phyloP scores from a whole-genome alignment of 2,113 vertebrate species.

The Tretioscincus oriximinensis region DNA sequence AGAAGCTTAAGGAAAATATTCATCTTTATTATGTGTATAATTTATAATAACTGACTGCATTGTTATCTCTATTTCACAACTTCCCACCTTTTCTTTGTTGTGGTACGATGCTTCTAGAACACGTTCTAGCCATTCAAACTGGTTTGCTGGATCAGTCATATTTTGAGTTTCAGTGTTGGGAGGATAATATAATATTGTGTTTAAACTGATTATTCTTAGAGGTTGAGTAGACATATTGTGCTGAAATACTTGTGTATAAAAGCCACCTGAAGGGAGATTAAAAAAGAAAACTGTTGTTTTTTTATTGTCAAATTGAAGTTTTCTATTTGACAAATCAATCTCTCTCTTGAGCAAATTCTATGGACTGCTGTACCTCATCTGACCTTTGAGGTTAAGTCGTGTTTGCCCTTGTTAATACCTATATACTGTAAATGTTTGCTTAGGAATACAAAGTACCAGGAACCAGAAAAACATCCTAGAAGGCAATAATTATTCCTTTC shows the following conservation, averaged over 20 bases:
- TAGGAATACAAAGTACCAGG: too few species aligned
- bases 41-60: background rate
- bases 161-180: slow-evolving; percentile 81
- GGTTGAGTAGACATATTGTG: slow-evolving; percentile 49
- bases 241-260: slow-evolving; percentile 87
- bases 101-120: slow-evolving; percentile 72
- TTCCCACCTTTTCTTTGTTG: slow-evolving; percentile 79
- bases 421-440: too few species aligned
- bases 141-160: slow-evolving; percentile 85
- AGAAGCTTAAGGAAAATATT: background rate
- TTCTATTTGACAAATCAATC: background rate
- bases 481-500: too few species aligned
- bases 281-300: background rate
- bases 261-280: slow-evolving; percentile 81
- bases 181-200: slow-evolving; percentile 93
- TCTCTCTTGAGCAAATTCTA: too few species aligned
- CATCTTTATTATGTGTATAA: background rate
- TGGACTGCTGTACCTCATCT: too few species aligned
- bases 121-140: slow-evolving; percentile 80
- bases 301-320: background rate
- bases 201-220: slow-evolving; percentile 89
- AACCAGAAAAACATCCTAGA: too few species aligned
- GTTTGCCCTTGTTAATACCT: too few species aligned
- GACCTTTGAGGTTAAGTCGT: too few species aligned
- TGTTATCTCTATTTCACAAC: background rate